These are phyloP conservation scores for Ostrea denselamellosa DNA, from an alignment of 1,140 invertebrate species.

Conservation along the genomic window DNA sequence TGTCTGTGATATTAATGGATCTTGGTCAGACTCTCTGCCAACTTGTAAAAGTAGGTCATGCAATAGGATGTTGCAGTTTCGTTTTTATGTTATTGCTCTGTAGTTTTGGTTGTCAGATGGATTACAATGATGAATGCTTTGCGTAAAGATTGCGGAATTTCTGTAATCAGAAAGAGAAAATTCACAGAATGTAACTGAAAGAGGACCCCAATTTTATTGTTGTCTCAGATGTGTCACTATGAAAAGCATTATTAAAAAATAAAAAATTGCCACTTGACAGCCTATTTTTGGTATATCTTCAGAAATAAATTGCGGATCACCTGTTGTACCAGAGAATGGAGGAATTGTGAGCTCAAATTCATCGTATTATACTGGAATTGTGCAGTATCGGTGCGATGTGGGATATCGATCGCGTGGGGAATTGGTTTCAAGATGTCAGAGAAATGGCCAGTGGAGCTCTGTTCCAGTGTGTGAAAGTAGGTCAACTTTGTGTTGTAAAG, in stretches of 20 bases:
- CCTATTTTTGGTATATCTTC: conserved; percentile 40
- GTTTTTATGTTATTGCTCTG: too few relatives aligned
- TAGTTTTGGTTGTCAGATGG: too few relatives aligned
- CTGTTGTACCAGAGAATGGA: conserved; percentile 56
- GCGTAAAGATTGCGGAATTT: too few relatives aligned
- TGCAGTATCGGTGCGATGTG: conserved; percentile 62
- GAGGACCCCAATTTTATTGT: too few relatives aligned
- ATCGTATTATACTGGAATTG: conserved; percentile 57
- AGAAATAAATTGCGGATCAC: conserved; percentile 71
- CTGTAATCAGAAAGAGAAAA: too few relatives aligned
- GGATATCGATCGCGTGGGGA: conserved; percentile 60
- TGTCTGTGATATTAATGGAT: conserved; percentile 63
- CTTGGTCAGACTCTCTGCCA: conserved; percentile 55
- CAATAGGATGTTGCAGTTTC: too few relatives aligned
- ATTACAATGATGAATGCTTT: too few relatives aligned
- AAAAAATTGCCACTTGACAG: too few relatives aligned
- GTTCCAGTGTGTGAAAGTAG: not conserved
- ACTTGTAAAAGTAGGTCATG: conserved; percentile 58
- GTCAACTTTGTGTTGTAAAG: not conserved
- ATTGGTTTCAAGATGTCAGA: conserved; percentile 53
- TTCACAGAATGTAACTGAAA: too few relatives aligned
- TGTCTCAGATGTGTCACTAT: too few relatives aligned
- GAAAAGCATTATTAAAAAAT: too few relatives aligned
- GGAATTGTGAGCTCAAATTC: conserved; percentile 60
- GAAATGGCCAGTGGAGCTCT: conserved; percentile 57